Evolutionary conservation across 2,888 invertebrate species (phyloP).

Genomic region (Erebia aethiops): DNA sequence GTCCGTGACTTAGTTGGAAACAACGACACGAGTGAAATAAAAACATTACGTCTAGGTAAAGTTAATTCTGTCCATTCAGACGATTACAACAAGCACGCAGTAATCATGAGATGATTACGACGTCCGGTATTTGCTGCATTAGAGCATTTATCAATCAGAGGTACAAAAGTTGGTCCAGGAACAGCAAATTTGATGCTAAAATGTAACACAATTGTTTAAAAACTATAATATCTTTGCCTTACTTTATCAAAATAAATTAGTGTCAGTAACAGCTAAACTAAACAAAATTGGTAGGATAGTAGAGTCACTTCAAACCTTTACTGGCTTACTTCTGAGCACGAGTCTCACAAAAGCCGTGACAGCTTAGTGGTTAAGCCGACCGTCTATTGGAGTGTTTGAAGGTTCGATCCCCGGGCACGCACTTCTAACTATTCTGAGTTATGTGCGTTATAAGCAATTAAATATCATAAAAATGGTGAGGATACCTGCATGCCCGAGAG

Average conservation of each 20-base stretch:
- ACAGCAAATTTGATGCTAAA: constrained; percentile 12
- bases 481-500: too few relatives aligned
- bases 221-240: background rate
- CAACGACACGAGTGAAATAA: constrained; percentile 52
- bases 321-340: too few relatives aligned
- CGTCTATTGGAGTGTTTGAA: too few relatives aligned
- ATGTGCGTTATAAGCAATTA: too few relatives aligned
- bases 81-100: constrained; percentile 70
- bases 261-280: background rate
- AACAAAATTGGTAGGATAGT: background rate
- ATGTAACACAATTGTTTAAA: background rate
- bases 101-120: constrained; percentile 76
- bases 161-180: constrained; percentile 48
- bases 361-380: too few relatives aligned
- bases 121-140: constrained; percentile 66
- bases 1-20: constrained; percentile 48
- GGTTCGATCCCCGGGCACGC: too few relatives aligned
- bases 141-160: constrained; percentile 67
- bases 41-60: constrained; percentile 65
- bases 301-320: too few relatives aligned
- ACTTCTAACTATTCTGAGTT: too few relatives aligned
- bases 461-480: too few relatives aligned
- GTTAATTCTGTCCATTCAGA: constrained; percentile 60
- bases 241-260: too few relatives aligned
- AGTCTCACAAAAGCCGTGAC: too few relatives aligned